A percentile compares a stretch with the other conserved stretches of the same genome.
Conservation (phyloP, 2,113 vertebrate species). For the Gymnobelideus leadbeateri region DNA sequence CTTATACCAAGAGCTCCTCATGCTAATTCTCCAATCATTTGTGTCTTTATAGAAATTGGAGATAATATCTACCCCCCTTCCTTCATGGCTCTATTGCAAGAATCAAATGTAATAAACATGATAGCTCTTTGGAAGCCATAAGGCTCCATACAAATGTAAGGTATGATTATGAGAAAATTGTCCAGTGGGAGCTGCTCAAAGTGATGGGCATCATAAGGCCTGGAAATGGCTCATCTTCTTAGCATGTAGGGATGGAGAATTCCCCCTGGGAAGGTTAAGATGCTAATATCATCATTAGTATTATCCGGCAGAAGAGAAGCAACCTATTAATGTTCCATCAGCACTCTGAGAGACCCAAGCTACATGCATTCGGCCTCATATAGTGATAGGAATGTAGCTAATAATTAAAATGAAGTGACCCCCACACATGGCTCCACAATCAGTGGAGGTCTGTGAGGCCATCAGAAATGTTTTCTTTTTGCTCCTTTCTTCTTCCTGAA, state of each 20-base stretch:
- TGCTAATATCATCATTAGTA: constrained; percentile 13
- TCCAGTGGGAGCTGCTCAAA: constrained; percentile 53
- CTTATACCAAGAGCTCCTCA: not conserved
- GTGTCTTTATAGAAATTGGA: not conserved
- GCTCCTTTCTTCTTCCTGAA: not conserved
- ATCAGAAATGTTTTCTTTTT: not conserved
- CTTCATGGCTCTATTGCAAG: not conserved
- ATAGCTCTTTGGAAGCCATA: not conserved
- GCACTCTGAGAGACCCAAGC: not conserved
- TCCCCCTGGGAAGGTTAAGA: constrained; percentile 36
- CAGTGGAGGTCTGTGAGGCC: not conserved
- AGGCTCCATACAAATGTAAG: not conserved
- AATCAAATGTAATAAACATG: not conserved
- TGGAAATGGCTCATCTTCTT: constrained; percentile 29
- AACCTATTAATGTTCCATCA: not conserved
- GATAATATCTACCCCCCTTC: not conserved
- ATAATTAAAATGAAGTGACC: constrained; percentile 11
- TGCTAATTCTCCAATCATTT: not conserved
- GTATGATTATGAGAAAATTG: not conserved
- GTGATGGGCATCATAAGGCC: constrained; percentile 25
- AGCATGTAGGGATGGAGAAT: constrained; percentile 25
- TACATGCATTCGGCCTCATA: not conserved
- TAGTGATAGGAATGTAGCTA: constrained; percentile 8
- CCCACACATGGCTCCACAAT: not conserved
- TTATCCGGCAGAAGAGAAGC: constrained; percentile 1